Evolutionary conservation across 1,140 invertebrate species (phyloP).

Genomic region (Drosophila takahashii): DNA sequence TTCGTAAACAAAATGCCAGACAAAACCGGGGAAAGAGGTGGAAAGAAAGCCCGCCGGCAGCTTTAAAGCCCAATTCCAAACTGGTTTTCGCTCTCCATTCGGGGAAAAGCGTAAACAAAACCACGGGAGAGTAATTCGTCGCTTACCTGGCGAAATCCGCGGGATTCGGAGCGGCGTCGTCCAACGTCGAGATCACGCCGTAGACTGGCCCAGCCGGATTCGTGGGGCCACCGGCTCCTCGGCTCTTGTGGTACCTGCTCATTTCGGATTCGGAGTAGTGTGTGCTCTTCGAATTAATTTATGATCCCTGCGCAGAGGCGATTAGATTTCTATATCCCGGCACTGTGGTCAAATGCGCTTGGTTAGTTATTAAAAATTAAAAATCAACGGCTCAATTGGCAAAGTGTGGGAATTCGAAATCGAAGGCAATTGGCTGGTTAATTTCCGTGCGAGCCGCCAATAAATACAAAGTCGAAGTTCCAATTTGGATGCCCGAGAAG

Average conservation of each 20-base stretch:
- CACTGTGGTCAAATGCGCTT: conserved; percentile 10
- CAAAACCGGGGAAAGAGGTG: neutral
- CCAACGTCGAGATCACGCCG: conserved; percentile 64
- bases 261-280: conserved; percentile 18
- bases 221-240: conserved; percentile 16
- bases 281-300: conserved; percentile 61
- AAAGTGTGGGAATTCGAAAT: conserved; percentile 18
- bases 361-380: conserved; percentile 34
- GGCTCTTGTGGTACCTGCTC: conserved; percentile 16
- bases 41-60: conserved; percentile 2
- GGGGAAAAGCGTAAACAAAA: conserved; percentile 2
- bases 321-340: conserved; percentile 54
- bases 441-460: neutral
- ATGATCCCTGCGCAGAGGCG: conserved; percentile 60
- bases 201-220: conserved; percentile 55
- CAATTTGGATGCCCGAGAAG: conserved; percentile 13
- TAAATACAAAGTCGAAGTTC: conserved; percentile 15
- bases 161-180: conserved; percentile 42
- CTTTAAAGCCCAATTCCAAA: conserved; percentile 15
- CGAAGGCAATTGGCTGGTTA: conserved; percentile 35
- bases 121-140: neutral
- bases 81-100: conserved; percentile 16
- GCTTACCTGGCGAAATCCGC: conserved; percentile 55
- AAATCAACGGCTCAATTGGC: conserved; percentile 55
- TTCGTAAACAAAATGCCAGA: neutral